Evolutionary conservation across 2,797 vertebrate species (phyloP), one percentile per base, ranked within the genome.

Genomic region (Adrianichthys oophorus): DNA sequence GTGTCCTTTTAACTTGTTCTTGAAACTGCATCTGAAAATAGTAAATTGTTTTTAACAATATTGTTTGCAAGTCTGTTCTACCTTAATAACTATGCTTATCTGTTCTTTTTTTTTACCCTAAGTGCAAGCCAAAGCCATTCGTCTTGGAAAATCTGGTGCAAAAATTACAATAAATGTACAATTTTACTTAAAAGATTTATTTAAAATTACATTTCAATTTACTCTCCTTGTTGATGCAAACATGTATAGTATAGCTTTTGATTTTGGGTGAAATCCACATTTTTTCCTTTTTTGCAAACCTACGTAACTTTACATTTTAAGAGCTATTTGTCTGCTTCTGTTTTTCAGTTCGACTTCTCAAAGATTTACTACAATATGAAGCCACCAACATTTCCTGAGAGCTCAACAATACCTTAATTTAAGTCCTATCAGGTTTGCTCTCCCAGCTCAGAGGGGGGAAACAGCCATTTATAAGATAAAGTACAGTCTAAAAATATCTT

Each of bases 371-470:
- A 58, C 17, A 54, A 41, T 48, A 56, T 56, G 18, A 48, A 62
- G 7, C 8, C 8, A 21, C 23, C 21, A 16, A 52, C 43, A 66
- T 17, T 51, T 76, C 47, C 53, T 37, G 45, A 57, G 24, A 42
- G 7, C 56, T 74, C 37, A 76, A 58, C 60, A 76, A 70, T 62
- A 60, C 19, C 17, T 56, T 21, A 48, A 53, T 76, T 78, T 41
- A 73, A 59, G 41, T 57, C 23, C 12, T 41, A 41, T 68, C 50
- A 45, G 47, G 58, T 56, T 70, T 41, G 14, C 62, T 58, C 23
- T 48, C 32, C 55, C n/a, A 24, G 52, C 48, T 37, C 7, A 17
- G 32, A 41, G 15, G 1, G 43, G 43, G 7, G 4, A 1, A 1
- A 37, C 57, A 17, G 17, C 48, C 42, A 66, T 59, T 55, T 15